Conservation (phyloP, 2,797 vertebrate species). For the Diglossa cyanea region DNA sequence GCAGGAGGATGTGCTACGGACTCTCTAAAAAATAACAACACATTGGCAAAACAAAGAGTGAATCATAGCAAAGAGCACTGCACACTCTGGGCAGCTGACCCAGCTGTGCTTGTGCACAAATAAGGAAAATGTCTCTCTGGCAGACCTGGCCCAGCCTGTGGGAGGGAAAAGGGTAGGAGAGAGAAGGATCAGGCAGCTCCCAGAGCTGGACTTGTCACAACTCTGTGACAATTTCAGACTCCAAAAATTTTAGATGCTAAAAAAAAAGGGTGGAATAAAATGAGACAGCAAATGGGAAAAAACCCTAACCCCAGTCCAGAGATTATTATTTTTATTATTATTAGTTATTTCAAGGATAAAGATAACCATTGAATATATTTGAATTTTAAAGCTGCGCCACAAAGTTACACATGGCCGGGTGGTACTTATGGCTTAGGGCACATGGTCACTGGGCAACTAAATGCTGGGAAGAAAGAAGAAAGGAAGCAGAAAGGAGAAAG, state of each 20-base stretch:
- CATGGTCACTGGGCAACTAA: background rate
- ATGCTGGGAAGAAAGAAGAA: background rate
- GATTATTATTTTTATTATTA: too few species aligned
- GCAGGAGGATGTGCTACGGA: background rate
- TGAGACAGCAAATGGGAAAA: background rate
- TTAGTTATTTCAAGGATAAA: background rate
- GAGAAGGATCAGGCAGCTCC: background rate
- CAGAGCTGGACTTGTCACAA: background rate
- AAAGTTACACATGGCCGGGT: background rate
- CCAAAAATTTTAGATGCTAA: background rate
- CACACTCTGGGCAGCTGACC: background rate
- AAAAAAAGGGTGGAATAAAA: background rate
- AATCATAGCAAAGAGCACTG: background rate
- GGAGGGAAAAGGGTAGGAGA: background rate
- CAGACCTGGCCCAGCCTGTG: background rate
- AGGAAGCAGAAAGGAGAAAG: background rate
- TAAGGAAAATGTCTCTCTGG: background rate
- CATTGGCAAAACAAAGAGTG: conserved; percentile 7
- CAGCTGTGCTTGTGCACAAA: background rate
- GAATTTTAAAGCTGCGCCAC: background rate
- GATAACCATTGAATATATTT: background rate
- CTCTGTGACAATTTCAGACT: background rate
- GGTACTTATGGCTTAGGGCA: background rate
- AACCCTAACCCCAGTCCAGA: background rate
- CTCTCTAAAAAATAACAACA: background rate